Evolutionary conservation across 2,888 invertebrate species (phyloP).

Genomic region (Orgyia antiqua): DNA sequence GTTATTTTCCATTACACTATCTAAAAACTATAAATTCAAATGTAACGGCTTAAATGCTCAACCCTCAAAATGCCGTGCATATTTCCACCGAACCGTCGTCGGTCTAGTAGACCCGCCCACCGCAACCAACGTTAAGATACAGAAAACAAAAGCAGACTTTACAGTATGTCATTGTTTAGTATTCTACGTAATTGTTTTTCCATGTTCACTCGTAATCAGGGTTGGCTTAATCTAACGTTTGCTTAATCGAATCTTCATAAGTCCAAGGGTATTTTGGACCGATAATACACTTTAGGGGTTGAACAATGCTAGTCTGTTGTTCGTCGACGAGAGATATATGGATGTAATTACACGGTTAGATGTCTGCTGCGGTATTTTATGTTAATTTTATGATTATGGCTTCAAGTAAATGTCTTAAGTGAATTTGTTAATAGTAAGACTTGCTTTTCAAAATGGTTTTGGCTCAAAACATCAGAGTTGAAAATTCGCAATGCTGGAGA

Average conservation of each 20-base stretch:
- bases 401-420: constrained; percentile 23
- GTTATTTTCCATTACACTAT: constrained; percentile 58
- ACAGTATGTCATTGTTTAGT: constrained; percentile 66
- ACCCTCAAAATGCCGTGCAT: constrained; percentile 55
- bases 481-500: too few species aligned
- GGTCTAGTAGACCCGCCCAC: constrained; percentile 51
- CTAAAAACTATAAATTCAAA: constrained; percentile 68
- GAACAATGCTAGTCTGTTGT: constrained; percentile 48
- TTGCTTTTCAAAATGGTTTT: too few species aligned
- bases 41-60: constrained; percentile 53
- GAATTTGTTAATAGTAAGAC: constrained; percentile 17
- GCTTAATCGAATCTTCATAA: constrained; percentile 70
- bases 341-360: constrained; percentile 45
- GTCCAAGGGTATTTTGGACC: constrained; percentile 34
- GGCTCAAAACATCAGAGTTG: too few species aligned
- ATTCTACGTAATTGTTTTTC: constrained; percentile 74
- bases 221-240: constrained; percentile 52
- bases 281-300: constrained; percentile 35
- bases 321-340: constrained; percentile 56
- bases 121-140: constrained; percentile 58
- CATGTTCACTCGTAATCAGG: constrained; percentile 64
- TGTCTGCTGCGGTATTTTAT: constrained; percentile 29
- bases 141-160: constrained; percentile 66
- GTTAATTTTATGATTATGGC: constrained; percentile 28
- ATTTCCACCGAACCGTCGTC: constrained; percentile 29